Conservation (phyloP, 2,888 invertebrate genomes). For the Caenorhabditis sp. region DNA sequence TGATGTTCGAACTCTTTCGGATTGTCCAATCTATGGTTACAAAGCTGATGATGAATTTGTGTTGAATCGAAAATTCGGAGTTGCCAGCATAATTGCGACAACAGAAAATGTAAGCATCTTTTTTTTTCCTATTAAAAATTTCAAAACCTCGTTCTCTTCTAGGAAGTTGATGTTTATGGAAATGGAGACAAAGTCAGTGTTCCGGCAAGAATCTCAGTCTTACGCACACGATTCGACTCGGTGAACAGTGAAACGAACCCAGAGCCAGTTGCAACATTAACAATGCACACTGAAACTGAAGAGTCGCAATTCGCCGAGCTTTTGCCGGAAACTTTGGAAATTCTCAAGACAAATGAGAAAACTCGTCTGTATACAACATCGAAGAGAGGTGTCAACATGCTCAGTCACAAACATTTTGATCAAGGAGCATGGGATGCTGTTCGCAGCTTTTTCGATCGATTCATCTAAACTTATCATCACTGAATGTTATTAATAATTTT, state of each 20-base stretch:
- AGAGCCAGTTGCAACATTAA: slow-evolving; percentile 31
- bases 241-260: slow-evolving; percentile 5
- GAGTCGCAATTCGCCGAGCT: slow-evolving; percentile 31
- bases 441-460: slow-evolving; percentile 31
- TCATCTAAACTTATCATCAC: background rate
- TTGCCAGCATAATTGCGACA: slow-evolving; percentile 38
- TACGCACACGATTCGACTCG: slow-evolving; percentile 22
- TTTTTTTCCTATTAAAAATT: background rate
- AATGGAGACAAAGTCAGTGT: slow-evolving; percentile 39
- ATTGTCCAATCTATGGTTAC: slow-evolving; percentile 41
- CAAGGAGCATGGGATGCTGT: slow-evolving; percentile 42
- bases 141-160: too few species aligned
- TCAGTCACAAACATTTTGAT: slow-evolving; percentile 42
- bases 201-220: slow-evolving; percentile 35
- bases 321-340: slow-evolving; percentile 29
- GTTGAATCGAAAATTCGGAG: slow-evolving; percentile 43
- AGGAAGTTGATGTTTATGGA: slow-evolving; percentile 36
- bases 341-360: slow-evolving; percentile 34
- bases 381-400: slow-evolving; percentile 25
- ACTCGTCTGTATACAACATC: slow-evolving; percentile 40
- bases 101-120: slow-evolving; percentile 22
- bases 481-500: background rate
- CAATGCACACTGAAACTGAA: slow-evolving; percentile 22
- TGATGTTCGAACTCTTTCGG: slow-evolving; percentile 37
- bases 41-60: slow-evolving; percentile 36